Evolutionary conservation across 2,113 vertebrate species (phyloP), one percentile per base, ranked within the genome.

Genomic region (Oryzias melastigma): DNA sequence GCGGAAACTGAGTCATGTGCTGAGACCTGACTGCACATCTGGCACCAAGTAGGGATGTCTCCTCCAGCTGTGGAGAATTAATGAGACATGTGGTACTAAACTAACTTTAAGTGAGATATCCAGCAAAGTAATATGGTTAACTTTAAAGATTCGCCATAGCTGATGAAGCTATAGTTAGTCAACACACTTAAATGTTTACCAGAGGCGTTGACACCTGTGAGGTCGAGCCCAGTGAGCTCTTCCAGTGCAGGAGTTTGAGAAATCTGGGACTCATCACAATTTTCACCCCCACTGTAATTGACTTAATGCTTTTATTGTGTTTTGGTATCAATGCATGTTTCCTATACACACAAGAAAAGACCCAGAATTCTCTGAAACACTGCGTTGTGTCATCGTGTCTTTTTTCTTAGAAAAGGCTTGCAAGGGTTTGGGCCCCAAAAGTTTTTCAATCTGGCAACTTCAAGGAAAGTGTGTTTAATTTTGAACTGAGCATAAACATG

Each of bases 1-100:
- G 55, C 53, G 48, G 43, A 70, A 25, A 53, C 52, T 43, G 49
- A 49, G 42, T 66, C 55, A 35, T 5, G 35, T 49, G 46, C 57
- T 56, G 58, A 35, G 53, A 22, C 17, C 61, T 27, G 52, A 62
- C 19, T 46, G 43, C 15, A 75, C 75, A 85, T 80, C 77, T 81
- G 71, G 79, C 43, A 58, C 62, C 45, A 71, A 70, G 43, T 45
- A 27, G 4, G 56, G 52, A 70, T 54, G 45, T 68, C 58, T 76
- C 27, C 47, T 70, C 58, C 79, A 82, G 80, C 75, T 80, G 71
- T 63, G 40, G 58, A 56, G 62, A 58, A 71, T 49, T 83, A 85
- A 82, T 77, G 70, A 80, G 71, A 48, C 52, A 58, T 44, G 68
- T 62, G 65, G 50, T 63, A 53, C 62, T 61, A 51, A 59, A 67